These are phyloP conservation scores for Stegodyphus dumicola DNA, from an alignment of 1,140 invertebrate genomes.

Conservation along the genomic window DNA sequence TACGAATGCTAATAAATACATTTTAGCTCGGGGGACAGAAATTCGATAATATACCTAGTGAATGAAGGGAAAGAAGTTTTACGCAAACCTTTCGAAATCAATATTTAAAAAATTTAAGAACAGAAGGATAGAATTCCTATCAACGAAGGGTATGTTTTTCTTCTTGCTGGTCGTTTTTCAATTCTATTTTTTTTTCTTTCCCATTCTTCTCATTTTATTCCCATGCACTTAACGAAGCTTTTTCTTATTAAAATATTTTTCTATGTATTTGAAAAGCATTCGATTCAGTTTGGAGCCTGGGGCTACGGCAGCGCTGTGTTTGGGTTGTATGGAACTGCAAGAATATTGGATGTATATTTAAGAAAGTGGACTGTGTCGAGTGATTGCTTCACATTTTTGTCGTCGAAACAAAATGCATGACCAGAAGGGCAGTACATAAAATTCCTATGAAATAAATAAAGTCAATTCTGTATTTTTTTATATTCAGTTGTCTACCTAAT, in stretches of 20 bases:
- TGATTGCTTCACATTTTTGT: too few relatives aligned
- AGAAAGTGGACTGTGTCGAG: too few relatives aligned
- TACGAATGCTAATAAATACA: conserved; percentile 42
- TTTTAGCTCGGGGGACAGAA: conserved; percentile 11
- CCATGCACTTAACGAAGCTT: not conserved
- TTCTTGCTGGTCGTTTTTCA: not conserved
- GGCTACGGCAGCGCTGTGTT: not conserved
- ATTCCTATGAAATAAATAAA: too few relatives aligned
- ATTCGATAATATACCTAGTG: conserved; percentile 1
- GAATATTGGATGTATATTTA: not conserved
- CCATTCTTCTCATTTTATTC: too few relatives aligned
- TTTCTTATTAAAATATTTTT: conserved; percentile 23
- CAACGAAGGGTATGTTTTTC: not conserved
- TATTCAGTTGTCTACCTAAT: too few relatives aligned
- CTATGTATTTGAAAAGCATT: not conserved
- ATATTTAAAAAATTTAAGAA: conserved; percentile 43
- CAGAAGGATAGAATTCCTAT: not conserved
- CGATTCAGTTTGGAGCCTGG: not conserved
- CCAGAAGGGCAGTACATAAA: too few relatives aligned
- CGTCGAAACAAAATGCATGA: too few relatives aligned
- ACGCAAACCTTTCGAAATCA: conserved; percentile 13
- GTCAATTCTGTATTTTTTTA: too few relatives aligned
- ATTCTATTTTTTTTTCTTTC: not conserved
- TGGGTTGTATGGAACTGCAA: not conserved
- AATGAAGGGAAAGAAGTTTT: not conserved